These are phyloP conservation scores for Papilio polytes DNA, from an alignment of 1,140 invertebrate species.

Conservation along the genomic window DNA sequence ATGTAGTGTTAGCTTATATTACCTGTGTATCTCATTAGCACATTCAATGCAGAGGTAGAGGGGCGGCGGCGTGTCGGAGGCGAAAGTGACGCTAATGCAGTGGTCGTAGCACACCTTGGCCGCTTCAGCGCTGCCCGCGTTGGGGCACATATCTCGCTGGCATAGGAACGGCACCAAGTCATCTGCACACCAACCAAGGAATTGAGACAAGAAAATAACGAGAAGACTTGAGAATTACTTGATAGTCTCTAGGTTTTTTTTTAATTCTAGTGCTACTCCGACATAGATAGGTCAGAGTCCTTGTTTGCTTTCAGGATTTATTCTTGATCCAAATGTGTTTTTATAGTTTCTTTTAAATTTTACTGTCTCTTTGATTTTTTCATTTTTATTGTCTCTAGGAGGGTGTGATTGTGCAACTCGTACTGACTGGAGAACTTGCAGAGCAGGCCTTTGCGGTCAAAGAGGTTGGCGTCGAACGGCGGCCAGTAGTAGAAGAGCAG, in stretches of 20 bases:
- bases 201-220: neutral
- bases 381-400: too few relatives aligned
- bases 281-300: too few relatives aligned
- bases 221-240: neutral
- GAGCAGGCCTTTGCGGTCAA: constrained; percentile 94
- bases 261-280: too few relatives aligned
- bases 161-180: constrained; percentile 91
- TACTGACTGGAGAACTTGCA: constrained; percentile 94
- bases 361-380: too few relatives aligned
- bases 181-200: constrained; percentile 72
- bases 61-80: constrained; percentile 94
- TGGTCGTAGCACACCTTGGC: constrained; percentile 96
- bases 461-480: constrained; percentile 96
- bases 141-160: constrained; percentile 93
- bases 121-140: constrained; percentile 92
- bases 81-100: constrained; percentile 92
- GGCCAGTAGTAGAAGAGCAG: constrained; percentile 99
- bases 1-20: neutral
- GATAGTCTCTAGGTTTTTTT: too few relatives aligned
- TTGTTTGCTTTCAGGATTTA: too few relatives aligned
- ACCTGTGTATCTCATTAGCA: constrained; percentile 93
- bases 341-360: too few relatives aligned
- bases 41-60: constrained; percentile 98
- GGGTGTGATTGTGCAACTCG: neutral
- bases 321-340: too few relatives aligned